A percentile compares a stretch with the other conserved stretches of the same genome.
Conservation (phyloP, 2,797 vertebrate genomes). For the Nannoperca australis region DNA sequence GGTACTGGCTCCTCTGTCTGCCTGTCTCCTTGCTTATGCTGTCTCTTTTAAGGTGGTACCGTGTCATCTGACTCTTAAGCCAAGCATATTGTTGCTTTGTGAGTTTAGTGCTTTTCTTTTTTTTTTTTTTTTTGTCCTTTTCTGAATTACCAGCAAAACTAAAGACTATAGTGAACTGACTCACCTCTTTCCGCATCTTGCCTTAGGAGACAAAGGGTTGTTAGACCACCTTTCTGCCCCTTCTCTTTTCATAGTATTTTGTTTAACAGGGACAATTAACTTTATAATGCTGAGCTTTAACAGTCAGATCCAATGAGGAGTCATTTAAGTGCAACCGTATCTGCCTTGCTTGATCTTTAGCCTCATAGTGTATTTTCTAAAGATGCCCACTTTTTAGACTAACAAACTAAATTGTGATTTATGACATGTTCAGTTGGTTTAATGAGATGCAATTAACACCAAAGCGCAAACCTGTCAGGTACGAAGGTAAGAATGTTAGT, state of each 20-base stretch:
- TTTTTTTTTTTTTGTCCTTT: background rate
- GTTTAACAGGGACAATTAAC: slow-evolving; percentile 25
- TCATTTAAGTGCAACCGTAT: background rate
- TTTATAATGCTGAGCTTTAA: background rate
- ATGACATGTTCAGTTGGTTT: too few relatives aligned
- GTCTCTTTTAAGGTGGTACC: slow-evolving; percentile 38
- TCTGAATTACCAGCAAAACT: slow-evolving; percentile 3
- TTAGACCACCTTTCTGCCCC: background rate
- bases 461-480: background rate
- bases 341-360: background rate
- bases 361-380: background rate
- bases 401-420: too few relatives aligned
- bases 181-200: slow-evolving; percentile 8
- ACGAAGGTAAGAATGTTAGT: background rate
- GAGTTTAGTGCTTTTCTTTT: background rate
- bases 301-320: slow-evolving; percentile 4
- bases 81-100: slow-evolving; percentile 20
- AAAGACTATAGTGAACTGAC: background rate
- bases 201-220: slow-evolving; percentile 12
- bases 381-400: too few relatives aligned
- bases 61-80: slow-evolving; percentile 33
- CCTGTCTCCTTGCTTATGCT: slow-evolving; percentile 35
- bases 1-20: slow-evolving; percentile 54
- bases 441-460: background rate
- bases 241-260: slow-evolving; percentile 9